Conservation (phyloP, 2,113 vertebrate species). For the Panthera tigris region DNA sequence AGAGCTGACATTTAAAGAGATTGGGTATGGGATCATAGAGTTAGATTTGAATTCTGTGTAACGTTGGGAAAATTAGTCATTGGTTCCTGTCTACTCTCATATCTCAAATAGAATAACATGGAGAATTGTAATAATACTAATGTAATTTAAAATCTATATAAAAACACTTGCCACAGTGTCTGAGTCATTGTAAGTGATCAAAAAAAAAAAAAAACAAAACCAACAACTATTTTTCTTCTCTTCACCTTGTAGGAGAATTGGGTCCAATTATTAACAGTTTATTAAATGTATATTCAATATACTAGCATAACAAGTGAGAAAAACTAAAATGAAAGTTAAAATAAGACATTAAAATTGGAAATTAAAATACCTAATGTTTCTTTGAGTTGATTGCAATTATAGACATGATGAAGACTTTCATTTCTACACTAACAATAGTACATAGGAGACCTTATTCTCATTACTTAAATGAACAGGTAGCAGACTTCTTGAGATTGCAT, state of each 20-base stretch:
- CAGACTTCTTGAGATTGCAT: background rate
- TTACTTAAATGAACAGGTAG: background rate
- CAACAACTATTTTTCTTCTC: background rate
- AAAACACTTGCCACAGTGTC: background rate
- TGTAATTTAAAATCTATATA: background rate
- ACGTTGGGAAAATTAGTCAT: background rate
- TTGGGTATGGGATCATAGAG: background rate
- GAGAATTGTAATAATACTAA: background rate
- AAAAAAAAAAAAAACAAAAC: background rate
- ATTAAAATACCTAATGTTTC: background rate
- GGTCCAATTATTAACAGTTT: background rate
- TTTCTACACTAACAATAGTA: background rate
- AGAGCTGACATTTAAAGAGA: background rate
- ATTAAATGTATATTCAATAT: background rate
- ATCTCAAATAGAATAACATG: background rate
- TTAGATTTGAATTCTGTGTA: background rate
- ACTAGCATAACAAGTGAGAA: background rate
- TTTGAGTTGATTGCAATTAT: background rate
- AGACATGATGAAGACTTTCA: background rate
- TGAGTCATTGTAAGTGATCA: background rate
- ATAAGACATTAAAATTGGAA: background rate
- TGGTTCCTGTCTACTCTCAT: rapidly evolving
- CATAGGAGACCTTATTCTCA: background rate
- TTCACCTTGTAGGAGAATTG: background rate
- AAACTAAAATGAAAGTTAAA: background rate